phyloP scores from a whole-genome alignment of 2,888 invertebrate species.

The Nymphalis polychloros region DNA sequence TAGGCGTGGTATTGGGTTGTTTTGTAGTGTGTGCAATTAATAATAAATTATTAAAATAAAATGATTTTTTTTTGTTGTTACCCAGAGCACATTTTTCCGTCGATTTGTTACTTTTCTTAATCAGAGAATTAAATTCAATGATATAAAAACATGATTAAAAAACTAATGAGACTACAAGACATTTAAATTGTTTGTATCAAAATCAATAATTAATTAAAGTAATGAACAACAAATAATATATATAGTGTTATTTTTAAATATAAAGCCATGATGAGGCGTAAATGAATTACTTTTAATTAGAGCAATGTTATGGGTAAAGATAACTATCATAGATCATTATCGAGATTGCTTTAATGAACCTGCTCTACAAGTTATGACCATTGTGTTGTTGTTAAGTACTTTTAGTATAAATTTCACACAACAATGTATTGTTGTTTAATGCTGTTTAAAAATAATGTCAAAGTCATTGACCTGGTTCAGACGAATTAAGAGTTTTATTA shows the following conservation, averaged over 20 bases:
- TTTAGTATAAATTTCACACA: constrained; percentile 4
- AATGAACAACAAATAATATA: too few species aligned
- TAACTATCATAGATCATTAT: constrained; percentile 22
- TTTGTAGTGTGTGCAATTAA: too few species aligned
- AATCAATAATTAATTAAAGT: too few species aligned
- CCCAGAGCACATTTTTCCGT: too few species aligned
- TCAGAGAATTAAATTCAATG: too few species aligned
- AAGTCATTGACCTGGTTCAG: constrained; percentile 25
- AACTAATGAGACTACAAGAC: too few species aligned
- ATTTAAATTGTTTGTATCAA: too few species aligned
- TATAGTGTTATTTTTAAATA: neutral
- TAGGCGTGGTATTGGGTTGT: too few species aligned
- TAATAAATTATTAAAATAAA: too few species aligned
- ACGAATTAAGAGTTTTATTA: neutral
- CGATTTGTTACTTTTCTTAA: too few species aligned
- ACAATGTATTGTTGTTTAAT: constrained; percentile 4
- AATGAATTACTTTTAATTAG: constrained; percentile 29
- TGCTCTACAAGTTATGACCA: constrained; percentile 21
- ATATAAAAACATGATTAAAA: too few species aligned
- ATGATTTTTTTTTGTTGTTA: too few species aligned
- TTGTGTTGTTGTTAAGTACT: constrained; percentile 13
- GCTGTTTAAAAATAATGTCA: constrained; percentile 26
- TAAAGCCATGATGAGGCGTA: constrained; percentile 14
- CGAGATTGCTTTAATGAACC: constrained; percentile 28
- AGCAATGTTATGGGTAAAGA: constrained; percentile 26